Percentiles rank a stretch among this genome's conserved stretches.
Evolutionary conservation across 2,113 vertebrate species (phyloP).

Genomic region (Trichechus manatus): DNA sequence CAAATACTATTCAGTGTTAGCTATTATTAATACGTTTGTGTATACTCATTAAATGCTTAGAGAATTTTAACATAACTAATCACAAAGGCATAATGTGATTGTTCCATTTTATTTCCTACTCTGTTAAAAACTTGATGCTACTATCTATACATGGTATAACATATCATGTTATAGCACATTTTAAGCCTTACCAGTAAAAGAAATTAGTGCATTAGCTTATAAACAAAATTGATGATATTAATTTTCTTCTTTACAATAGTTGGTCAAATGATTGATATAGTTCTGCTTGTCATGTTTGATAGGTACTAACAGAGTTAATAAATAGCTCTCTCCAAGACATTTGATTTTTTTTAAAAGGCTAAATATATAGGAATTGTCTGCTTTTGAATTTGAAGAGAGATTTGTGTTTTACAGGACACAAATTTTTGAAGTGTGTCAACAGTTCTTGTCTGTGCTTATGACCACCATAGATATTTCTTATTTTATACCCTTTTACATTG

Average conservation of each 20-base stretch:
- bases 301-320: background rate
- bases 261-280: background rate
- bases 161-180: background rate
- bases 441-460: background rate
- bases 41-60: background rate
- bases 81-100: background rate
- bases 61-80: background rate
- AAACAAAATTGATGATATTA: background rate
- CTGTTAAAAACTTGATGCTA: background rate
- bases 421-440: background rate
- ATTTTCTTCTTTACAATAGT: background rate
- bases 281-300: background rate
- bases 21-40: background rate
- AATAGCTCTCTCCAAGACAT: background rate
- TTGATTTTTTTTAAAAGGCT: background rate
- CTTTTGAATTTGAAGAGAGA: background rate
- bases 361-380: background rate
- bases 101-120: background rate
- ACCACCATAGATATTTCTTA: background rate
- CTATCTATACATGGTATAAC: background rate
- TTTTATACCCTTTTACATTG: background rate
- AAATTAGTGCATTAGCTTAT: background rate
- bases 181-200: background rate
- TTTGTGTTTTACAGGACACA: background rate
- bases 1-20: background rate